Base-by-base conservation (phyloP, 2,797 vertebrate genomes). In the Oophaga sylvatica region DNA sequence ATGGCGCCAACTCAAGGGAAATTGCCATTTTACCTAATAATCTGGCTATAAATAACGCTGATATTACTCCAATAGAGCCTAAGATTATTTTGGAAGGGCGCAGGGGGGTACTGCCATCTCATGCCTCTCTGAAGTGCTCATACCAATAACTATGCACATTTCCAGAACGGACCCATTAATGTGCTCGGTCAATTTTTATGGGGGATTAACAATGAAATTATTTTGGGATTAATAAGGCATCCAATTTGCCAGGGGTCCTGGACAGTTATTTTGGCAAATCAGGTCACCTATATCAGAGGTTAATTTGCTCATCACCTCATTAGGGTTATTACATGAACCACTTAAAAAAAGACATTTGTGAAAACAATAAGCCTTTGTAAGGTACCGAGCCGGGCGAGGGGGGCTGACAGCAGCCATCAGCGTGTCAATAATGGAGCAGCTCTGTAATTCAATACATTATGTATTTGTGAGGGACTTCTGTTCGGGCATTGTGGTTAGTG, bases 241-340 rank as follows among this genome's bases (percentile, higher is more conserved):
- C 35, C 13, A 92, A 94, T 93, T 94, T 92, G 90, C 94, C 94
- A 94, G 95, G 91, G 88, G 94, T 94, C 93, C 94, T 94, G 92
- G 90, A 68, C 88, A 90, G 89, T 94, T 96, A 96, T 96, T 96
- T 94, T 92, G 83, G 35, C 35, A 41, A 41, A 41, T 41, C 35
- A 41, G 35, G 94, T 96, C 95, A 96, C 97, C 96, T 97, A 68
- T 97, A 97, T 98, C 97, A 96, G 95, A 97, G 96, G 96, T 97
- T 98, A 98, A 97, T 95, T 96, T 92, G 93, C 95, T 97, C 95
- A 96, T 94, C 94, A 92, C 93, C 95, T 96, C 95, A 93, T 98
- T 98, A 97, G 94, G 93, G 92, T 93, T 91, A 95, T 94, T 96
- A 95, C 95, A 94, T 93, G 92, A 92, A 17, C 92, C 93, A 94